Evolutionary conservation across 2,888 invertebrate genomes (phyloP), one percentile per base, ranked within the genome.

Genomic region (Polymixis lichenea): DNA sequence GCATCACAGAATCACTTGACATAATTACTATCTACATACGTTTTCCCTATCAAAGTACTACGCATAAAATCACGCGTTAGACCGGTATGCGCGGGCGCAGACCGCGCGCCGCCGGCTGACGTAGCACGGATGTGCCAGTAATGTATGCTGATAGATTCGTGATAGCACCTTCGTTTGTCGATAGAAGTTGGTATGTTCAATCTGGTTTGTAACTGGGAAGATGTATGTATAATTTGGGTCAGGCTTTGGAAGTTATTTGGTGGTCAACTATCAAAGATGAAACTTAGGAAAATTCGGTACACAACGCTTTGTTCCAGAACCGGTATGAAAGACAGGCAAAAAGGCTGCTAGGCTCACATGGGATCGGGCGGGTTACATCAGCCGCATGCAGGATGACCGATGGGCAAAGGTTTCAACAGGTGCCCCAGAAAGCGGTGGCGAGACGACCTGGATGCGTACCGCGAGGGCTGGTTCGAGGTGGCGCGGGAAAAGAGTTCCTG

Each of bases 21-120:
- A 85, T 53, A 85, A 81, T 85, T 69, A 81, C 68, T 38, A 70
- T 76, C 56, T 25, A 25, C 66, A 81, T 68, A 75, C 51, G 69
- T 85, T 82, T 74, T 85, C 85, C 85, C 66, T 82, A 82, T 85
- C 85, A 66, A 6, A 53, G 67, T 75, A 85, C 46, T 82, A 66
- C 81, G 81, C 82, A 82, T 85, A 81, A 81, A 76, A 82, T 82
- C 68, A 70, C 70, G 70, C 78, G 72, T 78, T 28, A 46, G 56
- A 32, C 84, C 78, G 84, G 79, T 43, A 80, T 81, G 81, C 85
- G 81, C 53, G 32, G 32, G 64, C 85, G 80, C 81, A 82, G 83
- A 83, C 83, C 64, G 83, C 83, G 66, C 66, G 83, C 56, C 83
- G 82, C 82, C 82, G 25, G 56, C 32, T 82, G 85, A 85, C 81